Evolutionary conservation across 1,140 invertebrate genomes (phyloP).

Genomic region (Akabosia matsudoensis): DNA sequence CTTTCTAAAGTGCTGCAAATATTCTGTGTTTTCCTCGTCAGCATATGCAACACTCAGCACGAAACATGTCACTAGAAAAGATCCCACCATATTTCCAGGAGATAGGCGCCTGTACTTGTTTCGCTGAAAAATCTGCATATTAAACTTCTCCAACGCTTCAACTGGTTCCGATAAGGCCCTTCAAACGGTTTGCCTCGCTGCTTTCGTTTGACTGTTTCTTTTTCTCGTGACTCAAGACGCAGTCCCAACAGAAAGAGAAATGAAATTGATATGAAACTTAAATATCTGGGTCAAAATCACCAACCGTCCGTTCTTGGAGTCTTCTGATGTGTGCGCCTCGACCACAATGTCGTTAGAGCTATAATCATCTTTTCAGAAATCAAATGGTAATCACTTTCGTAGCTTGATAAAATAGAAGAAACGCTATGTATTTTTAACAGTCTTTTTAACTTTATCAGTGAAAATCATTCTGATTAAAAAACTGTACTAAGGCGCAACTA

Average conservation of each 20-base stretch:
- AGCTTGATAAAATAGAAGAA: neutral
- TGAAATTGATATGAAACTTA: neutral
- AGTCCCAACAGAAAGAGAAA: constrained; percentile 7
- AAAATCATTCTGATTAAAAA: too few relatives aligned
- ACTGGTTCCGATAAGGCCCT: neutral
- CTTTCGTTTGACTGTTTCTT: too few relatives aligned
- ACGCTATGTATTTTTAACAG: neutral
- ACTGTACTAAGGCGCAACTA: too few relatives aligned
- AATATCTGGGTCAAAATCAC: constrained; percentile 1
- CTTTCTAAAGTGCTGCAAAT: constrained; percentile 1
- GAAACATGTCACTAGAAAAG: neutral
- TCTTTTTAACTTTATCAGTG: too few relatives aligned
- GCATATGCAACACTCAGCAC: neutral
- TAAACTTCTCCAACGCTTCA: neutral
- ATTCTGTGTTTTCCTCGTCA: neutral
- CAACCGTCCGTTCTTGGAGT: neutral
- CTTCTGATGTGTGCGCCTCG: neutral
- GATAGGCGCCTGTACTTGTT: neutral
- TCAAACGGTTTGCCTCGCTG: too few relatives aligned
- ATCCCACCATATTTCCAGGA: neutral
- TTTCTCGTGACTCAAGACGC: too few relatives aligned
- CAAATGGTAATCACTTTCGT: neutral
- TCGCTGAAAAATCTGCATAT: neutral
- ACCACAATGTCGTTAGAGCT: neutral
- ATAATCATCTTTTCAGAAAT: neutral